Conservation (phyloP, 1,140 invertebrate species). For the Onthophagus taurus region DNA sequence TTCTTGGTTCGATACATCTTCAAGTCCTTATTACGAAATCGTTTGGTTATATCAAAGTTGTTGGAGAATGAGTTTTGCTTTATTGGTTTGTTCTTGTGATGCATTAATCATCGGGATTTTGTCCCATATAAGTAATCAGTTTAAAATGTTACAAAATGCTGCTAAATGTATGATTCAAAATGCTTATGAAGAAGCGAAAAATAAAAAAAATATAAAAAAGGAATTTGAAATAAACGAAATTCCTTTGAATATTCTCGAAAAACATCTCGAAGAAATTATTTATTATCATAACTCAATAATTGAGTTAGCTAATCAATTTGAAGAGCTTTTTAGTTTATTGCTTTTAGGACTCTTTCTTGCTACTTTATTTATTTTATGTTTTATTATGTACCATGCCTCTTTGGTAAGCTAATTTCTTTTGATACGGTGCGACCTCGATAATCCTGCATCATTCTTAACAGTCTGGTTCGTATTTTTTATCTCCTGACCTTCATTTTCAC, state of each 20-base stretch:
- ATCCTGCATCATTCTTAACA: no score
- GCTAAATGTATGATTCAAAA: neutral
- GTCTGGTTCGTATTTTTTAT: no score
- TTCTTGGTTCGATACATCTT: slow-evolving; percentile 1
- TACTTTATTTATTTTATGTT: slow-evolving; percentile 11
- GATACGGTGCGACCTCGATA: no score
- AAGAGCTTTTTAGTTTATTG: slow-evolving; percentile 8
- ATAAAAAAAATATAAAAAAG: no score
- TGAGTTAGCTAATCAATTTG: slow-evolving; percentile 6
- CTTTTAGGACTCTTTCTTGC: slow-evolving; percentile 2
- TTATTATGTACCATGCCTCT: slow-evolving; percentile 11
- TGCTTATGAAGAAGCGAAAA: neutral
- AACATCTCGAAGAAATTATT: slow-evolving; percentile 1
- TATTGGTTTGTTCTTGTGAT: slow-evolving; percentile 3
- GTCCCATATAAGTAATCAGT: slow-evolving; percentile 8
- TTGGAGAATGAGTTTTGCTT: slow-evolving; percentile 5
- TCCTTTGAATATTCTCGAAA: neutral
- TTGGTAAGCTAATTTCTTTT: neutral
- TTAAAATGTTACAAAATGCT: slow-evolving; percentile 3
- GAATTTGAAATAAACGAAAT: no score
- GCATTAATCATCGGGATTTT: slow-evolving; percentile 3
- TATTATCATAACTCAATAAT: slow-evolving; percentile 6
- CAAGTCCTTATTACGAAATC: slow-evolving; percentile 5
- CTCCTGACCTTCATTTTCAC: no score
- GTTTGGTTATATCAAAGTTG: slow-evolving; percentile 2